Base-by-base conservation (phyloP, 2,888 invertebrate genomes). In the Drosophila meridiana region DNA sequence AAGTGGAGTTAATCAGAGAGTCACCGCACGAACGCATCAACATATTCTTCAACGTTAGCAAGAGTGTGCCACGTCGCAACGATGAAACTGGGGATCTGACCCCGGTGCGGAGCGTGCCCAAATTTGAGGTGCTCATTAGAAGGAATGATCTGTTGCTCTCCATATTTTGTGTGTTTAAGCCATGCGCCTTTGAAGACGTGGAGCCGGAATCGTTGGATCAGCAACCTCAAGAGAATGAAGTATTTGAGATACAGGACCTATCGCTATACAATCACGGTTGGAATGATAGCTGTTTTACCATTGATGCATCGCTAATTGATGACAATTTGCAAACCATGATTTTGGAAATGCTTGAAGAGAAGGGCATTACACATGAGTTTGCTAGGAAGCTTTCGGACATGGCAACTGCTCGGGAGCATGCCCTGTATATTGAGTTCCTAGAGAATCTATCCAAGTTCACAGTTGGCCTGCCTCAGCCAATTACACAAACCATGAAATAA, bases 391-490 rank as follows among this genome's bases (percentile, higher is more conserved):
- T 82, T 0, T 83, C 83, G 0, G 78, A 83, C 13, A 47, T 81
- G 67, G 79, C 83, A 28, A 80, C 82, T 9, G 57, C 62, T 2
- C 83, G 74, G 14, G 83, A 82, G 20, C 83, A 82, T 52, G 58
- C 63, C 11, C 32, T 76, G n/a, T 82, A 82, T 8, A 74, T 83
- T 14, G 73, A 74, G 8, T 83, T 82, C 20, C 56, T 82, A 52
- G 78, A 82, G 45, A 82, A 72, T 38, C 48, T 83, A 7, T 73
- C 78, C 2, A 78, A 74, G 76, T 76, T 80, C 26, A 62, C 67
- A 28, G 28, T 68, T 13, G 78, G 73, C 11, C 7, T 67, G 47
- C 78, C 79, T 4, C 45, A 63, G 28, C 47, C 69, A 43, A 60
- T 78, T 8, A 57, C 55, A 14, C 47, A 67, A 28, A 13, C 30